Evolutionary conservation across 2,888 invertebrate genomes (phyloP).

Genomic region (Corythucha ciliata): DNA sequence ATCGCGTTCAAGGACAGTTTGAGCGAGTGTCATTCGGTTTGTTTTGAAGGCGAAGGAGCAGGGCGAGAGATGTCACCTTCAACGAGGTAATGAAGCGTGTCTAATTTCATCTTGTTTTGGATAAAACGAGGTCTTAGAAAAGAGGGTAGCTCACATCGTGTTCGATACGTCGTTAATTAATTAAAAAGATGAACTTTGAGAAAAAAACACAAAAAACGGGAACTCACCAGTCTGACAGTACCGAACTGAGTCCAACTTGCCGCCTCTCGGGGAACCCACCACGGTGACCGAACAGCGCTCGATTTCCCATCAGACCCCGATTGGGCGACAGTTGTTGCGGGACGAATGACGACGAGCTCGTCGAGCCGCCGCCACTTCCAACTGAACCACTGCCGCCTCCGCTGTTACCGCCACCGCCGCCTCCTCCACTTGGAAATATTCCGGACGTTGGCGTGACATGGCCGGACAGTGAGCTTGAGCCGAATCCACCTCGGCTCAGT

Average conservation of each 20-base stretch:
- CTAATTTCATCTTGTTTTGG: too few relatives aligned
- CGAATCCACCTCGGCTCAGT: constrained; percentile 55
- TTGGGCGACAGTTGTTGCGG: constrained; percentile 41
- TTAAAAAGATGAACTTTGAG: background rate
- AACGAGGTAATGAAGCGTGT: too few relatives aligned
- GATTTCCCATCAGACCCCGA: constrained; percentile 43
- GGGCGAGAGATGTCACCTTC: too few relatives aligned
- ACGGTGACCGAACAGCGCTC: constrained; percentile 67
- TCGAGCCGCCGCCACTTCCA: constrained; percentile 34
- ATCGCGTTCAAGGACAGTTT: too few relatives aligned
- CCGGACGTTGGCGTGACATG: constrained; percentile 65
- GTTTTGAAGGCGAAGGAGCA: too few relatives aligned
- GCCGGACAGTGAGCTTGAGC: constrained; percentile 58
- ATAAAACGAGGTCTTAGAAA: too few relatives aligned
- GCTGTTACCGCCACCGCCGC: too few relatives aligned
- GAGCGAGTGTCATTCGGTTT: too few relatives aligned
- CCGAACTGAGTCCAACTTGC: constrained; percentile 51
- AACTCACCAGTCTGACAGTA: constrained; percentile 36
- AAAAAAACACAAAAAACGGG: background rate
- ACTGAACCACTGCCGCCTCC: constrained; percentile 35
- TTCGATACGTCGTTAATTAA: background rate
- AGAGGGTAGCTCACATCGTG: too few relatives aligned
- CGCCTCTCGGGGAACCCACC: constrained; percentile 64
- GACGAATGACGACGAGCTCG: constrained; percentile 25
- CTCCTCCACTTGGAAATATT: constrained; percentile 49